Evolutionary conservation across 1,140 invertebrate species (phyloP).

Genomic region (Aphidius gifuensis): DNA sequence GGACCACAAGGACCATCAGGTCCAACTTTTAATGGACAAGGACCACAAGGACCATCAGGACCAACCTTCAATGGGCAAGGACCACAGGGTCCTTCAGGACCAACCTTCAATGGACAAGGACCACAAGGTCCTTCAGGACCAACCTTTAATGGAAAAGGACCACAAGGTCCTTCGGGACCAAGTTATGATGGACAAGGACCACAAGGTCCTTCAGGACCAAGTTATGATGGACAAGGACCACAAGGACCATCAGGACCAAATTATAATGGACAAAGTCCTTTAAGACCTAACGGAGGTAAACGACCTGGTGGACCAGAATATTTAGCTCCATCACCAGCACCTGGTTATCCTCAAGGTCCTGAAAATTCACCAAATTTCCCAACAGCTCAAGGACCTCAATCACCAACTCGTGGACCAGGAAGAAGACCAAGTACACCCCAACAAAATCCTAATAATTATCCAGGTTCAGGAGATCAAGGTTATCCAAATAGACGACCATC

Average conservation of each 20-base stretch:
- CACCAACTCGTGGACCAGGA: constrained; percentile 6
- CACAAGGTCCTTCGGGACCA: constrained; percentile 31
- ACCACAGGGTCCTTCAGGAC: constrained; percentile 29
- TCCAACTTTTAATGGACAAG: constrained; percentile 14
- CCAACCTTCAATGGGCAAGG: constrained; percentile 21
- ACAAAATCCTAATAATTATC: constrained; percentile 9
- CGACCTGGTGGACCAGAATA: constrained; percentile 25
- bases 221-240: constrained; percentile 23
- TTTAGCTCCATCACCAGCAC: constrained; percentile 22
- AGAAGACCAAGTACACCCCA: constrained; percentile 6
- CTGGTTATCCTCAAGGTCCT: constrained; percentile 1
- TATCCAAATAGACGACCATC: constrained; percentile 18
- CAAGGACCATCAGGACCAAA: constrained; percentile 26
- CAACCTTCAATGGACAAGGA: constrained; percentile 26
- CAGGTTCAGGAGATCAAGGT: not conserved
- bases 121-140: constrained; percentile 24
- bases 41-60: constrained; percentile 29
- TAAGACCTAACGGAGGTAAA: constrained; percentile 3
- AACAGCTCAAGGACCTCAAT: constrained; percentile 20
- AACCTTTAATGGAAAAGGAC: constrained; percentile 28
- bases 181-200: constrained; percentile 30
- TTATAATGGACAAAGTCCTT: constrained; percentile 14
- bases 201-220: constrained; percentile 34
- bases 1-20: constrained; percentile 29
- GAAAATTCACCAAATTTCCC: constrained; percentile 27